A percentile compares a stretch with the other conserved stretches of the same genome.
Evolutionary conservation across 2,888 invertebrate species (phyloP).

Genomic region (Scaptomyza cyrtandrae): DNA sequence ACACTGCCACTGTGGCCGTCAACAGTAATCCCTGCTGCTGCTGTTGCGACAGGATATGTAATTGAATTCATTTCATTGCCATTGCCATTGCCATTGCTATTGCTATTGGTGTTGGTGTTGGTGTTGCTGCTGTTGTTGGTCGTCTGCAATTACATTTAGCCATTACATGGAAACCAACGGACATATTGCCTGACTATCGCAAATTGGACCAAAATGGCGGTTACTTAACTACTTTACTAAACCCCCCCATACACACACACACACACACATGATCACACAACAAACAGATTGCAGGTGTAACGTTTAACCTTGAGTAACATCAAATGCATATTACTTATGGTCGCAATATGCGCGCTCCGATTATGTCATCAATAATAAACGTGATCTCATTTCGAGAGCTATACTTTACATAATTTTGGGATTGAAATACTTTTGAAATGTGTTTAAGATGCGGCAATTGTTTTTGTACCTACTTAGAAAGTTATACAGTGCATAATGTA

Average conservation of each 20-base stretch:
- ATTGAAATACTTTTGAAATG: too few relatives aligned
- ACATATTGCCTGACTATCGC: conserved; percentile 8
- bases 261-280: not conserved
- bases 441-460: too few relatives aligned
- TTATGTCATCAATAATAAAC: conserved; percentile 42
- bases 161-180: conserved; percentile 36
- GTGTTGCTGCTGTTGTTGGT: conserved; percentile 5
- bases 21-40: not conserved
- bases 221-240: not conserved
- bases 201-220: conserved; percentile 11
- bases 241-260: not conserved
- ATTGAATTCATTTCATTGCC: conserved; percentile 53
- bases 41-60: conserved; percentile 39
- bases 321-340: conserved; percentile 30
- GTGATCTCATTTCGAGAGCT: conserved; percentile 7
- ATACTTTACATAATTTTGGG: too few relatives aligned
- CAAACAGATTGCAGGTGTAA: conserved; percentile 28
- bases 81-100: not conserved
- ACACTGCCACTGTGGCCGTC: not conserved
- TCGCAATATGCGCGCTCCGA: conserved; percentile 24
- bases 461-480: too few relatives aligned
- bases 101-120: conserved; percentile 9
- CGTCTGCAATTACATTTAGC: conserved; percentile 49
- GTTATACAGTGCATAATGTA: too few relatives aligned
- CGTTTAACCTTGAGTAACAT: conserved; percentile 2